These are phyloP conservation scores for Drosophila ohnishii DNA, from an alignment of 1,140 invertebrate genomes.

Conservation along the genomic window DNA sequence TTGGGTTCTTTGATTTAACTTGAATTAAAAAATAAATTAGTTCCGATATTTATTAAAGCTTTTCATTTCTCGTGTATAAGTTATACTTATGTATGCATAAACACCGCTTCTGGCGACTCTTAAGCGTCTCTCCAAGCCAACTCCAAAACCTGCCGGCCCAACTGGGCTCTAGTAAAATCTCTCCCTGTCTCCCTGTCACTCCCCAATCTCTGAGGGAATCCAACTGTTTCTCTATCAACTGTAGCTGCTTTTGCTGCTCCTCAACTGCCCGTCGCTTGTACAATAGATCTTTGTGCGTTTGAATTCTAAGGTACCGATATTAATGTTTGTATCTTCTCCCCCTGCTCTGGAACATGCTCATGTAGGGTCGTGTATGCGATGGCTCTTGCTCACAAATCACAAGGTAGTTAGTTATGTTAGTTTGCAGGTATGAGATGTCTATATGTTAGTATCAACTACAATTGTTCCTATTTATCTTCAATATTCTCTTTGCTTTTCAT, in stretches of 20 bases:
- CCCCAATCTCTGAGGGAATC: slow-evolving; percentile 15
- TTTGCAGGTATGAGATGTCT: slow-evolving; percentile 17
- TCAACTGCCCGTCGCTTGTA: slow-evolving; percentile 43
- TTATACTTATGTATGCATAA: slow-evolving; percentile 34
- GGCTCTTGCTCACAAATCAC: slow-evolving; percentile 61
- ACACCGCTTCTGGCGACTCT: not conserved
- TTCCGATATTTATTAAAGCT: slow-evolving; percentile 74
- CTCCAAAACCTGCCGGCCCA: slow-evolving; percentile 4
- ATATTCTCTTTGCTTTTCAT: slow-evolving; percentile 24
- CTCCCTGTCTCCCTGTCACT: not conserved
- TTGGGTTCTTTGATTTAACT: slow-evolving; percentile 30
- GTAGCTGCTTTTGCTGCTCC: not conserved
- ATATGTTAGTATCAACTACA: slow-evolving; percentile 46
- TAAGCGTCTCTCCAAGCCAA: slow-evolving; percentile 1
- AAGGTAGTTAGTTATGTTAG: slow-evolving; percentile 49
- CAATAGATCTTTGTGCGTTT: slow-evolving; percentile 73
- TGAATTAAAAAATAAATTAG: slow-evolving; percentile 66
- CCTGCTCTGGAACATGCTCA: slow-evolving; percentile 58
- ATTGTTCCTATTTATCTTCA: slow-evolving; percentile 49
- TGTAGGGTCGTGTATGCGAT: slow-evolving; percentile 12
- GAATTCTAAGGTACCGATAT: slow-evolving; percentile 66
- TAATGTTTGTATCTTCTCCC: slow-evolving; percentile 34
- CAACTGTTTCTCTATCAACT: slow-evolving; percentile 7
- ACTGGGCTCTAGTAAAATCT: slow-evolving; percentile 24
- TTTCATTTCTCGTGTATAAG: slow-evolving; percentile 58